These are phyloP conservation scores for Phorcus lineatus DNA, from an alignment of 2,888 invertebrate genomes.

Conservation along the genomic window DNA sequence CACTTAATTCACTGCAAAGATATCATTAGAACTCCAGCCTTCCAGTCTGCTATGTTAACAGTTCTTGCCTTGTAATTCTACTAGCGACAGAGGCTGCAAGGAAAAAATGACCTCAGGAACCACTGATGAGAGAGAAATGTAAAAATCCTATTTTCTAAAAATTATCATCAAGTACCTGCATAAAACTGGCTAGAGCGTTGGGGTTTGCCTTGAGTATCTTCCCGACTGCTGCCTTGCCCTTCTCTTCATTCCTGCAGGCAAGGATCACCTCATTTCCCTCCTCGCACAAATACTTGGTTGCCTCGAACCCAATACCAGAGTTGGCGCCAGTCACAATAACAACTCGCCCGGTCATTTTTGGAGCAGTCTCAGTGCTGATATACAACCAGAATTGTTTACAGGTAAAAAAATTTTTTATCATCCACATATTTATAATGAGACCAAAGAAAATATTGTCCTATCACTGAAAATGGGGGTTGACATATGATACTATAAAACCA, in stretches of 20 bases:
- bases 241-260: slow-evolving; percentile 62
- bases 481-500: no score
- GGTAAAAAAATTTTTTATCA: no score
- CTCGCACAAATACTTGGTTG: slow-evolving; percentile 58
- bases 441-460: no score
- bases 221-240: slow-evolving; percentile 59
- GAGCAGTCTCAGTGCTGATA: neutral
- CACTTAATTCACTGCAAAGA: no score
- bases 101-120: no score
- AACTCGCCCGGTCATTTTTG: slow-evolving; percentile 57
- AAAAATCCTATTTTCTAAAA: neutral
- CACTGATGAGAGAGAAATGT: no score
- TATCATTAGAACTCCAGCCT: no score
- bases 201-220: slow-evolving; percentile 57
- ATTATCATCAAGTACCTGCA: slow-evolving; percentile 46
- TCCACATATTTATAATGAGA: no score
- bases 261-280: slow-evolving; percentile 65
- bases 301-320: slow-evolving; percentile 62
- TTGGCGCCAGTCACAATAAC: slow-evolving; percentile 67
- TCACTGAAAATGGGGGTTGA: no score
- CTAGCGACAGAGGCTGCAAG: no score
- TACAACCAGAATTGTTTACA: neutral
- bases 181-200: slow-evolving; percentile 61
- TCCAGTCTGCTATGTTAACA: no score
- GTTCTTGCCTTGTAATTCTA: no score